phyloP scores from a whole-genome alignment of 1,140 invertebrate species.

The Nephotettix cincticeps region DNA sequence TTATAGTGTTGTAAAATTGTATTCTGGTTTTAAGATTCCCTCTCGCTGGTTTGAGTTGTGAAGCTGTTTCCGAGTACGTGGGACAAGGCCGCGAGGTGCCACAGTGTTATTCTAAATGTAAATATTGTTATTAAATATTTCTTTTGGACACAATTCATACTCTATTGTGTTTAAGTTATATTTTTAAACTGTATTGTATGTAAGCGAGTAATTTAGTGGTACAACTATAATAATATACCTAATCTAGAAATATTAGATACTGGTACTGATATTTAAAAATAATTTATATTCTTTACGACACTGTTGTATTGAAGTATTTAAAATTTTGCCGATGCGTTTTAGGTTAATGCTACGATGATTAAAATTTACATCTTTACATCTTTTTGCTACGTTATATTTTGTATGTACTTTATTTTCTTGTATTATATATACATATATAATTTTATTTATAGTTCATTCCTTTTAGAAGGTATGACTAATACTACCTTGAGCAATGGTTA shows the following conservation, averaged over 20 bases:
- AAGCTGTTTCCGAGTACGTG: no score
- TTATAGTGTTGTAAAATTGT: no score
- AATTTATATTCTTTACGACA: constrained; percentile 15
- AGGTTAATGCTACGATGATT: constrained; percentile 13
- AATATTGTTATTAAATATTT: constrained; percentile 29
- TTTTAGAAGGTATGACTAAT: constrained; percentile 7
- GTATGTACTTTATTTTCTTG: not conserved
- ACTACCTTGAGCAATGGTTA: constrained; percentile 23
- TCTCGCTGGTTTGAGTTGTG: no score
- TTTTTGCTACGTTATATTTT: constrained; percentile 17
- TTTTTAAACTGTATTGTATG: constrained; percentile 27
- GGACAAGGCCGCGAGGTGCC: not conserved
- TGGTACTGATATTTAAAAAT: constrained; percentile 8
- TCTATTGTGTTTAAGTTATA: constrained; percentile 23
- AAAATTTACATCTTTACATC: constrained; percentile 8
- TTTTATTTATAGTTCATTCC: constrained; percentile 22
- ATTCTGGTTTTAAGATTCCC: no score
- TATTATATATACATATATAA: constrained; percentile 8
- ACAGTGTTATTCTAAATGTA: constrained; percentile 28
- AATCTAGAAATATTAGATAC: constrained; percentile 11
- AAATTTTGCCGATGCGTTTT: constrained; percentile 5
- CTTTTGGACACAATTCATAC: constrained; percentile 18
- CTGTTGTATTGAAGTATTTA: constrained; percentile 11
- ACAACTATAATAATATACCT: constrained; percentile 26
- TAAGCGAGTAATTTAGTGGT: constrained; percentile 24